Evolutionary conservation across 2,888 invertebrate genomes (phyloP), one percentile per base, ranked within the genome.

Genomic region (Coecobrya sp.): DNA sequence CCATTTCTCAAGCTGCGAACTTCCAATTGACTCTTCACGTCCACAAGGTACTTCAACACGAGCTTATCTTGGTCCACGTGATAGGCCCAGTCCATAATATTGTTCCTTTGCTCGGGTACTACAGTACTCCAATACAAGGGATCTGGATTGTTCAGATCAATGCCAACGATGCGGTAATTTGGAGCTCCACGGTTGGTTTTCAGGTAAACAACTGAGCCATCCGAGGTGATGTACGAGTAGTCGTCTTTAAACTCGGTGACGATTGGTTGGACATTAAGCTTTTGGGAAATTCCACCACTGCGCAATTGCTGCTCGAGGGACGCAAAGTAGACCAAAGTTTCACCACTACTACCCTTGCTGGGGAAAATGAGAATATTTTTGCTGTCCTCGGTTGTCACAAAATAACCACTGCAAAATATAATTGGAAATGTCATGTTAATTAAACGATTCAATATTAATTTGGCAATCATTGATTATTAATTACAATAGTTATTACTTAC

Each of bases 171-270:
- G 93, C 97, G 97, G 96, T 98, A 99, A 96, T 98, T 98, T 10
- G 99, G 98, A 0, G 99, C 98, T 96, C 98, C 97, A 96, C 98
- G 98, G 96, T 99, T 99, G 30, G 99, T 99, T 70, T 98, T 97
- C 96, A 99, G 98, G 81, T 93, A 94, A 19, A 94, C 85, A 94
- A 97, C 96, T 0, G 97, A 97, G 0, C 97, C 99, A 93, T 97
- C 97, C 96, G 99, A 99, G 30, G 99, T 98, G 25, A 99, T 96
- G 95, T 98, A 99, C 98, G 98, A 98, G 96, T 98, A 99, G 96
- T 99, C 99, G 0, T 98, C 98, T 96, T 99, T 98, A 95, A 99
- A 97, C 95, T 98, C 97, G 95, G 97, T 97, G 88, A 99, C 97
- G 94, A 99, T 97, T 95, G 98, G 97, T 85, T 97, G 97, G 86